Evolutionary conservation across 2,888 invertebrate genomes (phyloP).

Genomic region (Microctonus brassicae): DNA sequence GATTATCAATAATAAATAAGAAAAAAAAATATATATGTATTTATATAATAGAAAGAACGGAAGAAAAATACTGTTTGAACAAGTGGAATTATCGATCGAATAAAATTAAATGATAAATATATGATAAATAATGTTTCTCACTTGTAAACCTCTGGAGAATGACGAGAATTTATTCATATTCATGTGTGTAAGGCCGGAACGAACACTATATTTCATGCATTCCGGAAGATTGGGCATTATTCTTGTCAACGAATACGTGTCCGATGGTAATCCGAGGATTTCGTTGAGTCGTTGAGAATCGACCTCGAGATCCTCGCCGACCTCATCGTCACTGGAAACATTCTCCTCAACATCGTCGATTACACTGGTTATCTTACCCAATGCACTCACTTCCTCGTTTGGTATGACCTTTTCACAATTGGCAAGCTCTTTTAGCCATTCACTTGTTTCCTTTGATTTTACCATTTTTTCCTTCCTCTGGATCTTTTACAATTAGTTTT

Average conservation of each 20-base stretch:
- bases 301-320: conserved; percentile 56
- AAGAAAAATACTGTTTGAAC: not conserved
- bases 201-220: conserved; percentile 57
- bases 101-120: not conserved
- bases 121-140: conserved; percentile 39
- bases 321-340: conserved; percentile 53
- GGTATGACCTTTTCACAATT: conserved; percentile 54
- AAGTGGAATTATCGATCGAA: not conserved
- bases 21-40: not conserved
- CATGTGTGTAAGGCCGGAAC: conserved; percentile 59
- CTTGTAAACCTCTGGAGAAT: conserved; percentile 65
- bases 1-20: not conserved
- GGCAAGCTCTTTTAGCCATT: conserved; percentile 48
- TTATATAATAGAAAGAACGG: not conserved
- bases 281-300: conserved; percentile 55
- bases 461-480: conserved; percentile 21
- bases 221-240: conserved; percentile 55
- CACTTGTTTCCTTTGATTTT: conserved; percentile 30
- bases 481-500: conserved; percentile 4
- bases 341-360: conserved; percentile 50
- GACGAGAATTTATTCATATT: conserved; percentile 60
- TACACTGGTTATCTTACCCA: conserved; percentile 47
- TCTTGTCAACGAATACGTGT: conserved; percentile 59
- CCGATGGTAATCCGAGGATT: conserved; percentile 55
- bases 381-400: conserved; percentile 47